These are phyloP conservation scores for Xanthostigma xanthostigma DNA, from an alignment of 2,888 invertebrate species.

Conservation along the genomic window DNA sequence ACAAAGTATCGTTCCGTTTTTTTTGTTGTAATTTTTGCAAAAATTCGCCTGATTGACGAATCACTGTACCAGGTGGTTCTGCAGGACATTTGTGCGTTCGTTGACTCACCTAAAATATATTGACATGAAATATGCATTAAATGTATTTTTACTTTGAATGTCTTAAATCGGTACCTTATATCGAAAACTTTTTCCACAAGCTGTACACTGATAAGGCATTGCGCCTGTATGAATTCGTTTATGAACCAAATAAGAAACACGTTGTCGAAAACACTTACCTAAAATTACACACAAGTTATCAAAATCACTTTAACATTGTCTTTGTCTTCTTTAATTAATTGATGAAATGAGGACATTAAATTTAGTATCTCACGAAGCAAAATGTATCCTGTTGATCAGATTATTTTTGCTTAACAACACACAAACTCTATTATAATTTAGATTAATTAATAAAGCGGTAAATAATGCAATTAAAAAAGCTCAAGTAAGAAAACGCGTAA, in stretches of 20 bases:
- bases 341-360: no score
- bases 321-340: no score
- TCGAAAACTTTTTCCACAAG: constrained; percentile 66
- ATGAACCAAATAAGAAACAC: constrained; percentile 75
- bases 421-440: no score
- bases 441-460: no score
- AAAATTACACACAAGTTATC: constrained; percentile 17
- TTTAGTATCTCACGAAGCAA: no score
- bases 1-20: constrained; percentile 7
- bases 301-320: background rate
- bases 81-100: constrained; percentile 65
- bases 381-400: no score
- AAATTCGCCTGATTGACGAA: constrained; percentile 32
- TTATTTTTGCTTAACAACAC: no score
- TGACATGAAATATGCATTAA: background rate
- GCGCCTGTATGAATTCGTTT: constrained; percentile 70
- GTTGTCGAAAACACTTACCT: constrained; percentile 77
- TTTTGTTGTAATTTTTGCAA: constrained; percentile 33
- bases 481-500: no score
- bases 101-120: constrained; percentile 48
- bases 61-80: constrained; percentile 42
- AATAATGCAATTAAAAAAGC: no score
- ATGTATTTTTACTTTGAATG: constrained; percentile 1
- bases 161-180: constrained; percentile 47
- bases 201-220: constrained; percentile 73